Evolutionary conservation across 2,797 vertebrate species (phyloP).

Genomic region (Girardinus metallicus): DNA sequence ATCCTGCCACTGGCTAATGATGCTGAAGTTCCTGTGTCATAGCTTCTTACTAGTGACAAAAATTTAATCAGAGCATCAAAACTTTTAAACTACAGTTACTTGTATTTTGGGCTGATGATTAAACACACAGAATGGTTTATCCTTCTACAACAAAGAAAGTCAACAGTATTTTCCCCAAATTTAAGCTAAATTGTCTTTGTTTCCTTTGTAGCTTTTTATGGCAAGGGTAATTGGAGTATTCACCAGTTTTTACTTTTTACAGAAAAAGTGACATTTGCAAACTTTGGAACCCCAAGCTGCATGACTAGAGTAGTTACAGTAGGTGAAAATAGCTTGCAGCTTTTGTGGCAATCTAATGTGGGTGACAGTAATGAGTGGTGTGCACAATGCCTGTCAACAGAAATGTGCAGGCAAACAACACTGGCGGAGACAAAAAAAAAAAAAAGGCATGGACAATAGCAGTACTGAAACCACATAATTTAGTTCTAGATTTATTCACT

Average conservation of each 20-base stretch:
- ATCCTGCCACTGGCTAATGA: background rate
- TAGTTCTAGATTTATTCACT: conserved; percentile 19
- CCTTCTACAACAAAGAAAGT: background rate
- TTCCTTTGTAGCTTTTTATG: background rate
- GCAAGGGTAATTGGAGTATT: background rate
- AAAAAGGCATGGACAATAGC: conserved; percentile 13
- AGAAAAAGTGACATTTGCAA: conserved; percentile 2
- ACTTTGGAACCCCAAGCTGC: conserved; percentile 1
- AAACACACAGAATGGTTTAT: background rate
- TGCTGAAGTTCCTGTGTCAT: background rate
- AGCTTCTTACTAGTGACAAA: background rate
- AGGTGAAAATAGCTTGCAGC: conserved; percentile 14
- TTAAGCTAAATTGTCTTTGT: background rate
- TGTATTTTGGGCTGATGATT: background rate
- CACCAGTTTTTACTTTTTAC: background rate
- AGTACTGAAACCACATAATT: conserved; percentile 23
- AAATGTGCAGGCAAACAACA: conserved; percentile 47
- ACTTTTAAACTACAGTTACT: background rate
- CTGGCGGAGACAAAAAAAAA: conserved; percentile 28
- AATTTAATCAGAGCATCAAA: background rate
- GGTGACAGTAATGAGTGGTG: conserved; percentile 17
- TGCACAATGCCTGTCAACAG: conserved; percentile 60
- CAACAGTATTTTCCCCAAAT: background rate
- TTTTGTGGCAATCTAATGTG: conserved; percentile 17
- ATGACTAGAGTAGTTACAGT: background rate